phyloP scores from a whole-genome alignment of 2,113 vertebrate genomes.

The Nibea coibor region DNA sequence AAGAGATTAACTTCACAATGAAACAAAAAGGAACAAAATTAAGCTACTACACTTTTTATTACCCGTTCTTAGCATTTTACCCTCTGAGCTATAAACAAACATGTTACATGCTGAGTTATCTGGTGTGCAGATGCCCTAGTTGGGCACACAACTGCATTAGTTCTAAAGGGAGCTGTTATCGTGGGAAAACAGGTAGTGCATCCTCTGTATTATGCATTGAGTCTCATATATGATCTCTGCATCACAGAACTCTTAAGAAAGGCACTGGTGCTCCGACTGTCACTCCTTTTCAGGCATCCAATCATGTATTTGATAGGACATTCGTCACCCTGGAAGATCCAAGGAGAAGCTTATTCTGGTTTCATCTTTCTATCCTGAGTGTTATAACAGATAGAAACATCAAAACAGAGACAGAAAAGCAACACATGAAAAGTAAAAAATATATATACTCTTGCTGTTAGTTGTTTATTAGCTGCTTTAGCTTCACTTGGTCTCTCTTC shows the following conservation, averaged over 20 bases:
- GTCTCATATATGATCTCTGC: not conserved
- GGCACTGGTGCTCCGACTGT: too few species aligned
- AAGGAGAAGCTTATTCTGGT: too few species aligned
- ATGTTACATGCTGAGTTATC: not conserved
- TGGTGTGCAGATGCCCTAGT: constrained; percentile 7
- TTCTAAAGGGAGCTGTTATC: not conserved
- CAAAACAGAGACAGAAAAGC: too few species aligned
- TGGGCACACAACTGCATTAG: not conserved
- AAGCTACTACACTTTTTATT: not conserved
- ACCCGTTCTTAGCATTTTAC: not conserved
- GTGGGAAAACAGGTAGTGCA: not conserved
- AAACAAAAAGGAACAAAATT: not conserved
- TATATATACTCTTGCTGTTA: too few species aligned
- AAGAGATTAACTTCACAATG: not conserved
- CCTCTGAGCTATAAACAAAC: not conserved
- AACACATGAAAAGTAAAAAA: too few species aligned
- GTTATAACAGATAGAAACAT: too few species aligned
- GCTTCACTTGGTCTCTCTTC: too few species aligned
- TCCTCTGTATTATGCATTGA: not conserved
- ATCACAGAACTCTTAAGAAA: too few species aligned
- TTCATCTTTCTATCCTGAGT: too few species aligned
- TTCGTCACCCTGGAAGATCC: too few species aligned
- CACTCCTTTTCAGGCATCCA: not conserved
- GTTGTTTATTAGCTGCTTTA: too few species aligned
- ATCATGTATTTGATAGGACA: too few species aligned